Base-by-base conservation (phyloP, 2,113 vertebrate species). In the Acanthochromis polyacanthus region DNA sequence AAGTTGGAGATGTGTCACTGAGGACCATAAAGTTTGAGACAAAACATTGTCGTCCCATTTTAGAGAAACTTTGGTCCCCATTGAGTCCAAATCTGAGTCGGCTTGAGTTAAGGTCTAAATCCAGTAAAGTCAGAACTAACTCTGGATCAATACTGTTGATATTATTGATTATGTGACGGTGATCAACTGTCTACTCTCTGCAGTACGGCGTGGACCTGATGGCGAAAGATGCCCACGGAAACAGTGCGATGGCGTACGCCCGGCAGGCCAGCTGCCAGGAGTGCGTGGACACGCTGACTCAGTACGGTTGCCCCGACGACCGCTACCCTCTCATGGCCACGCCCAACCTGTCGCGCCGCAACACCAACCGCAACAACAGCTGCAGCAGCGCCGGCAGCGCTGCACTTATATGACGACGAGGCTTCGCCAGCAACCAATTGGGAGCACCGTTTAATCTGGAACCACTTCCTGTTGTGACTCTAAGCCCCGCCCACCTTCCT, bases 121-220 rank as follows among this genome's bases (percentile, higher is more conserved):
- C 25, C 25, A 25, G 25, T 30, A 4, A 30, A 30, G 30, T 30
- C 30, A 30, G 4, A 30, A 30, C 30, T 6, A 30, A 30, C 2
- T 25, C 25, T 25, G 25, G 25, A 25, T 25, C 25, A 25, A 25
- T 25, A 25, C 25, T 25, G 25, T 25, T 25, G 2, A 3, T 25
- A 25, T 25, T 25, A 25, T 25, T 25, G 25, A 25, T 25, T 25
- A 25, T 25, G 2, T 25, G 25, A 25, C 30, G 30, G 30, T 43
- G 9, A 64, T 30, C 6, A 14, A 6, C 19, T 0, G 4, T 48
- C 6, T 38, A 12, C 30, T 72, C 30, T 43, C 48, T 20, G 0
- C 87, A 99, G 98, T 99, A 99, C 71, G 98, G 98, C 0, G 97
- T 98, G 52, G 97, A 99, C 0, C 94, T 99, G 88, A 97, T 95